Evolutionary conservation across 1,140 invertebrate species (phyloP).

Genomic region (Macrotrachela quadricornifera): DNA sequence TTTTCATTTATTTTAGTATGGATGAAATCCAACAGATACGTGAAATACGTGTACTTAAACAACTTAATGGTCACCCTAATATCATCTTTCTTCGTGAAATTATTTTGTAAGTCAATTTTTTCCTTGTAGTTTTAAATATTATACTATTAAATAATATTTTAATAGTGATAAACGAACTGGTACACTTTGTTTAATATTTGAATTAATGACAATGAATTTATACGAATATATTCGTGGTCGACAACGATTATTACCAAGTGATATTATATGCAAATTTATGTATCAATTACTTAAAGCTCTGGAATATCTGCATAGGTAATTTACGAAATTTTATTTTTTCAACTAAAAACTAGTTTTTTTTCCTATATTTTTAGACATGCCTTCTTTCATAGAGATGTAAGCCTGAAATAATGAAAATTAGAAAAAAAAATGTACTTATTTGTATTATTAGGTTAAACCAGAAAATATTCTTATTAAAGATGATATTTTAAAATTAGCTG

Average conservation of each 20-base stretch:
- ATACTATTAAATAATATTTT: neutral
- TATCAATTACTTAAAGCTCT: conserved; percentile 9
- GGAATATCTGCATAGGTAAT: conserved; percentile 9
- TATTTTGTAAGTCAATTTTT: conserved; percentile 35
- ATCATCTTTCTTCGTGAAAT: conserved; percentile 40
- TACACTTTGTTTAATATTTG: conserved; percentile 40
- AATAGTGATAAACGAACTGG: conserved; percentile 33
- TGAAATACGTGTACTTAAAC: conserved; percentile 40
- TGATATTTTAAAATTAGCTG: conserved; percentile 40
- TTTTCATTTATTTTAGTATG: conserved; percentile 20
- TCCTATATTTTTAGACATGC: conserved; percentile 39
- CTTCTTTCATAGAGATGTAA: conserved; percentile 46
- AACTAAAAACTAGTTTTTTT: neutral
- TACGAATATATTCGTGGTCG: conserved; percentile 38
- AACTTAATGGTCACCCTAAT: conserved; percentile 38
- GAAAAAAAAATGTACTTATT: neutral
- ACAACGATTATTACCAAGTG: neutral
- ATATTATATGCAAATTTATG: conserved; percentile 2
- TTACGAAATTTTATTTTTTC: neutral
- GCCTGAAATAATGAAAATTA: neutral
- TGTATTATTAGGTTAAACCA: neutral
- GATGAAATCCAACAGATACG: conserved; percentile 37
- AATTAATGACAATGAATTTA: conserved; percentile 47
- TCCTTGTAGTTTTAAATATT: neutral
- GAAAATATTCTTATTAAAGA: conserved; percentile 24